Conservation (phyloP, 2,888 invertebrate genomes). For the Alentia gelatinosa region DNA sequence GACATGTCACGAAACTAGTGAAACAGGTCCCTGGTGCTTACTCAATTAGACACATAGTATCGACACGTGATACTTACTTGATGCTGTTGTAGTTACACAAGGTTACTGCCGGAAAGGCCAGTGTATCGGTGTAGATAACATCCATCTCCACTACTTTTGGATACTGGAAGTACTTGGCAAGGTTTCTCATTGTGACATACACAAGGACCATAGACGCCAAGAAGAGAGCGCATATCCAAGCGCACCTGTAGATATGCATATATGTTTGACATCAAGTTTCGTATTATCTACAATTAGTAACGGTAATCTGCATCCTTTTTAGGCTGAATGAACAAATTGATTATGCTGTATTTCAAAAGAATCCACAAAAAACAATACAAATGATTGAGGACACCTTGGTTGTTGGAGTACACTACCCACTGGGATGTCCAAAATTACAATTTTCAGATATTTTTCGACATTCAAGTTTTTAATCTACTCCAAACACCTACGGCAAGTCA, state of each 20-base stretch:
- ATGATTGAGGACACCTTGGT: not conserved
- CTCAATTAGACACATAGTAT: not conserved
- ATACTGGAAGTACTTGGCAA: not conserved
- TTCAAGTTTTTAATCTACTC: too few relatives aligned
- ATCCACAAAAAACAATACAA: not conserved
- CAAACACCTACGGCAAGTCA: too few relatives aligned
- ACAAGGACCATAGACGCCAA: not conserved
- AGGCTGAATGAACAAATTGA: not conserved
- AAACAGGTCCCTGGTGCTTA: not conserved
- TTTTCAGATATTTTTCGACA: too few relatives aligned
- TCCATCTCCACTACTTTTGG: not conserved
- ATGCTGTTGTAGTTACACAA: not conserved
- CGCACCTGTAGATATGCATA: not conserved
- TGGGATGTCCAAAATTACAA: not conserved
- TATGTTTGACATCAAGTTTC: too few relatives aligned
- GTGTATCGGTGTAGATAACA: not conserved
- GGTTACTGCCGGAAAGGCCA: not conserved
- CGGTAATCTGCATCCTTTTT: too few relatives aligned
- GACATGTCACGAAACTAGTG: not conserved
- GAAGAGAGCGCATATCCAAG: not conserved
- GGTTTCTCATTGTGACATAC: not conserved
- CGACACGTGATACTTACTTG: not conserved
- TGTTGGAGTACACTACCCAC: not conserved
- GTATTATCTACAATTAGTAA: too few relatives aligned
- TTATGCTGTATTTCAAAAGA: not conserved